phyloP scores from a whole-genome alignment of 2,888 invertebrate genomes.

The Smittia sp. region DNA sequence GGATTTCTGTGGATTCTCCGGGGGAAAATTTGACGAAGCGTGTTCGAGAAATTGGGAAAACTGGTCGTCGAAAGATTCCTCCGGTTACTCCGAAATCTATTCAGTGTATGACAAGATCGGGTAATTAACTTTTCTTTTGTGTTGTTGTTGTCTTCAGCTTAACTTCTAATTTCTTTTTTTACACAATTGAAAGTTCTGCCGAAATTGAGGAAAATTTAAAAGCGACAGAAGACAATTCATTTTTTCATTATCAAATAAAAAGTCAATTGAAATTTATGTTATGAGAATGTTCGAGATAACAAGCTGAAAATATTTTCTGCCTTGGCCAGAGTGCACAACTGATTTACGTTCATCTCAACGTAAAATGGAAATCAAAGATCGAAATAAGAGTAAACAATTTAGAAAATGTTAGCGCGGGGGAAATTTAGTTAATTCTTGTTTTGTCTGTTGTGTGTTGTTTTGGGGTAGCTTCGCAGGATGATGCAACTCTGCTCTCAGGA shows the following conservation, averaged over 20 bases:
- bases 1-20: too few relatives aligned
- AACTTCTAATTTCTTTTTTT: neutral
- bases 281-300: too few relatives aligned
- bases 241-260: too few relatives aligned
- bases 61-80: too few relatives aligned
- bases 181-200: neutral
- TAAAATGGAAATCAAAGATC: neutral
- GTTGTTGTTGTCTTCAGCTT: neutral
- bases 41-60: too few relatives aligned
- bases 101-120: neutral
- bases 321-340: too few relatives aligned
- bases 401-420: neutral
- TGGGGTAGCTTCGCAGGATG: neutral
- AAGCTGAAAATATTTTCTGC: too few relatives aligned
- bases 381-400: neutral
- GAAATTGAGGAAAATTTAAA: neutral
- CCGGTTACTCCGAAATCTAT: too few relatives aligned
- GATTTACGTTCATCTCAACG: neutral
- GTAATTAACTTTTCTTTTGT: neutral
- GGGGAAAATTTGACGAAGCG: too few relatives aligned
- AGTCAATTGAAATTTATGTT: too few relatives aligned
- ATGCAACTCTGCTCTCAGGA: neutral
- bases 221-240: neutral
- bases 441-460: neutral
- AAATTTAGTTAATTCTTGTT: neutral